phyloP scores from a whole-genome alignment of 2,797 vertebrate genomes.

The Botia almorhae region DNA sequence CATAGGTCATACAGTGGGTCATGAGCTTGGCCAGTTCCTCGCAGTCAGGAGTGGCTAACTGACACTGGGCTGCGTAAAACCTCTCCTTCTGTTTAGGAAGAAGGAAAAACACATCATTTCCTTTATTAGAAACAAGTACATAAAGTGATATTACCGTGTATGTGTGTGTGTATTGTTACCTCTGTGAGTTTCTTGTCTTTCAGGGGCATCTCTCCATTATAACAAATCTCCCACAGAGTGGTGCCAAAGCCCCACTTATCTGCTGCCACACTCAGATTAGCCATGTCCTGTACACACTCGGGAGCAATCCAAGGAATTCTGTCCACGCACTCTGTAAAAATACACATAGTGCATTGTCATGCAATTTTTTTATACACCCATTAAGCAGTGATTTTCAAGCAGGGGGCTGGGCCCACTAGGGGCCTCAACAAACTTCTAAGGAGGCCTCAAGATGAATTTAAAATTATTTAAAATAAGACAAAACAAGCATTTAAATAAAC shows the following conservation, averaged over 20 bases:
- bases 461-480: too few species aligned
- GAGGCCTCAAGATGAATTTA: too few species aligned
- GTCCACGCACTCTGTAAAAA: constrained; percentile 86
- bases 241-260: constrained; percentile 99
- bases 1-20: constrained; percentile 97
- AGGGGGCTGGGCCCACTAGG: too few species aligned
- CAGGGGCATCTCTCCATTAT: constrained; percentile 92
- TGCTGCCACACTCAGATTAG: constrained; percentile 86
- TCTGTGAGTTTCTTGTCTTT: constrained; percentile 95
- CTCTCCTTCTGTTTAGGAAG: constrained; percentile 87
- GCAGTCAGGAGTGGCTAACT: constrained; percentile 89
- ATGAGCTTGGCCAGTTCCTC: constrained; percentile 93
- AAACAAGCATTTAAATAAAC: too few species aligned
- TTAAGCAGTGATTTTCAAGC: too few species aligned
- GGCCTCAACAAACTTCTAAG: too few species aligned
- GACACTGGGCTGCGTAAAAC: constrained; percentile 89
- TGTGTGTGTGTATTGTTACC: constrained; percentile 70
- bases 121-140: not conserved
- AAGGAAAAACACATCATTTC: constrained; percentile 33
- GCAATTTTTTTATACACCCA: not conserved
- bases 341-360: not conserved
- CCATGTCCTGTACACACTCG: constrained; percentile 87
- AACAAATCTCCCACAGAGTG: constrained; percentile 98
- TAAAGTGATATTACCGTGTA: not conserved
- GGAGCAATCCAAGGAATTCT: constrained; percentile 97